Percentiles rank a stretch among this genome's conserved stretches.
Evolutionary conservation across 2,113 vertebrate species (phyloP).

Genomic region (Anguilla rostrata): DNA sequence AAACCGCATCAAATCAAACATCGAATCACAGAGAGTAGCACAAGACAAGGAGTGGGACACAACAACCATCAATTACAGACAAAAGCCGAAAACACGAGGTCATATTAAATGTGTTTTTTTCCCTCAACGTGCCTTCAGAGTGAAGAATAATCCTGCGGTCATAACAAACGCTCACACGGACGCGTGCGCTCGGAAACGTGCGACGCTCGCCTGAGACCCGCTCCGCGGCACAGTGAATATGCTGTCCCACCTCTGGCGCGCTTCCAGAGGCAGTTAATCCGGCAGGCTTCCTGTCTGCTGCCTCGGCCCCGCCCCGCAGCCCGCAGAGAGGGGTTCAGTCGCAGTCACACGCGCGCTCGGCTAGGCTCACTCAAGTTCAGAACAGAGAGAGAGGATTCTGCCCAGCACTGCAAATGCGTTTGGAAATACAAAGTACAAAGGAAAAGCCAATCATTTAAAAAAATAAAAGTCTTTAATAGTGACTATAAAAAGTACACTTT

Average conservation of each 20-base stretch:
- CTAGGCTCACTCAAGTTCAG: not conserved
- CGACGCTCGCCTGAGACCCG: conserved; percentile 15
- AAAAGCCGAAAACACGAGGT: conserved; percentile 39
- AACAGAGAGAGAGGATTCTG: too few species aligned
- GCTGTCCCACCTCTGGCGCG: conserved; percentile 27
- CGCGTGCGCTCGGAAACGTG: conserved; percentile 18
- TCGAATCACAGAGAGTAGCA: conserved; percentile 46
- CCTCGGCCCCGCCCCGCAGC: not conserved
- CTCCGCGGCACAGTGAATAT: conserved; percentile 39
- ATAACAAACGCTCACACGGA: not conserved
- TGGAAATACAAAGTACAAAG: too few species aligned
- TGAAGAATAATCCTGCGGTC: not conserved
- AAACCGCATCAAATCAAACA: conserved; percentile 33
- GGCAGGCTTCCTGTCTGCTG: conserved; percentile 27
- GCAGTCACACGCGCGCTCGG: conserved; percentile 4
- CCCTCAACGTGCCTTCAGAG: not conserved
- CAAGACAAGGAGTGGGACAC: not conserved
- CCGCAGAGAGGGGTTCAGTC: not conserved
- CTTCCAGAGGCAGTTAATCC: conserved; percentile 34
- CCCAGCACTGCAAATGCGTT: too few species aligned
- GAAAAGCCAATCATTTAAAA: too few species aligned
- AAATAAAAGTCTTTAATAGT: too few species aligned
- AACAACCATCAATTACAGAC: not conserved
- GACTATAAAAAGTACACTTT: too few species aligned
- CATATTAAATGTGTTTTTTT: not conserved